A percentile compares a stretch with the other conserved stretches of the same genome.
Conservation (phyloP, 2,888 invertebrate species). For the Machimus rusticus region DNA sequence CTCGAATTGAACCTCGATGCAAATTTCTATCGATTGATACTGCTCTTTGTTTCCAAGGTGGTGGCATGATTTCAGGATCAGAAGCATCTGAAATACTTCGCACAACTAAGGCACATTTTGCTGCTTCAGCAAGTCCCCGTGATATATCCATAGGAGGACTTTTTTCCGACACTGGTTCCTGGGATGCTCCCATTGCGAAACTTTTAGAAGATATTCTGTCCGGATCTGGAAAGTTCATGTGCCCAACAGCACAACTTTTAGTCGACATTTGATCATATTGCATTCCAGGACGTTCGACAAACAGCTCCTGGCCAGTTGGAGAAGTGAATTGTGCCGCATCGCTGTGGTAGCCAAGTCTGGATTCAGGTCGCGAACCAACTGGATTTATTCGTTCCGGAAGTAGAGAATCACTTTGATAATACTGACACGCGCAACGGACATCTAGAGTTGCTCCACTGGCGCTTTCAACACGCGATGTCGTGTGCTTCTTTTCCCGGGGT, state of each 20-base stretch:
- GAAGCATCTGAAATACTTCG: constrained; percentile 59
- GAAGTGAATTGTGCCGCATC: not conserved
- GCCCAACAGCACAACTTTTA: constrained; percentile 54
- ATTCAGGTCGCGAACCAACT: constrained; percentile 70
- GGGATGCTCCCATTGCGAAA: constrained; percentile 51
- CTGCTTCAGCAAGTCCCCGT: constrained; percentile 54
- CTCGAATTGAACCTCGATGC: constrained; percentile 53
- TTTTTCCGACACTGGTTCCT: constrained; percentile 26
- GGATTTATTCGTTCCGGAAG: constrained; percentile 79
- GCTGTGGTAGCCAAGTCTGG: constrained; percentile 62
- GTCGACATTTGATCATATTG: constrained; percentile 55
- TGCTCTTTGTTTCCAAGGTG: constrained; percentile 53
- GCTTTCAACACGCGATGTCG: constrained; percentile 76
- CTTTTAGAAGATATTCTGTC: constrained; percentile 53
- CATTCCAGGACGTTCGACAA: constrained; percentile 46
- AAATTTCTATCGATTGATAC: constrained; percentile 57
- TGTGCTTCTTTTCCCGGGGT: constrained; percentile 69
- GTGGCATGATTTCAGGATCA: constrained; percentile 51
- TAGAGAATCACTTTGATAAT: constrained; percentile 80
- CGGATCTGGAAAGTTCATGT: constrained; percentile 46
- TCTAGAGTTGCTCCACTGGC: constrained; percentile 77
- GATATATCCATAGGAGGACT: constrained; percentile 53
- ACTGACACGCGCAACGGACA: constrained; percentile 87
- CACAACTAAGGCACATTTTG: constrained; percentile 55
- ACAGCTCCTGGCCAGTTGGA: constrained; percentile 59